Percentiles rank a stretch among this genome's conserved stretches.
phyloP scores from a whole-genome alignment of 2,113 vertebrate species.

The Ursus arctos region DNA sequence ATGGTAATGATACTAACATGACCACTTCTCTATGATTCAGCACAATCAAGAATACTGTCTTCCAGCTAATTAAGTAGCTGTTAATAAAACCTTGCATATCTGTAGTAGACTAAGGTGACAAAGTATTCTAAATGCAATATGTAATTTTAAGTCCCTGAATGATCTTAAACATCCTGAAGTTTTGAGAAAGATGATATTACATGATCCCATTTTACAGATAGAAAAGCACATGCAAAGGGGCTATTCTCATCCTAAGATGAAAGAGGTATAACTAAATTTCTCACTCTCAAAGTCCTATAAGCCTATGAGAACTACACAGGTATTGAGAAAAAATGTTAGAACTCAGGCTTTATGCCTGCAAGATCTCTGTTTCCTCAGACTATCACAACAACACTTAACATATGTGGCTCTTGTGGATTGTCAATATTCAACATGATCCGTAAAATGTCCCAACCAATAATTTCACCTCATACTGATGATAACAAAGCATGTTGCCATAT shows the following conservation, averaged over 20 bases:
- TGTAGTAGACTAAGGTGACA: not conserved
- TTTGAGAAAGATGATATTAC: constrained; percentile 14
- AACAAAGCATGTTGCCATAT: not conserved
- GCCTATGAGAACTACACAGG: not conserved
- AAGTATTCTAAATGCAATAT: constrained; percentile 38
- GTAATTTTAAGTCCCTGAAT: not conserved
- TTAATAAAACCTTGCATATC: not conserved
- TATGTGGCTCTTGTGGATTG: not conserved
- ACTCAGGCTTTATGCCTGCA: not conserved
- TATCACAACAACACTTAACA: not conserved
- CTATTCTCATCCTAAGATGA: not conserved
- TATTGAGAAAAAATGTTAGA: not conserved
- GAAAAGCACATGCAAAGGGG: not conserved
- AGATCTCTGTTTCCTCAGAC: not conserved
- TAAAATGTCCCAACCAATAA: not conserved
- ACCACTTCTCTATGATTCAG: not conserved
- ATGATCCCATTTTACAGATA: not conserved
- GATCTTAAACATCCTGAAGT: not conserved
- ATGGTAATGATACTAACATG: not conserved
- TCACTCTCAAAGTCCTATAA: not conserved
- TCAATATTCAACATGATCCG: not conserved
- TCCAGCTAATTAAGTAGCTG: not conserved
- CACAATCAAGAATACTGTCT: not conserved
- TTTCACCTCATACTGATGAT: not conserved
- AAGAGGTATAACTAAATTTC: not conserved